Evolutionary conservation across 1,140 invertebrate species (phyloP), one percentile per base, ranked within the genome.

Genomic region (Pectinophora gossypiella): DNA sequence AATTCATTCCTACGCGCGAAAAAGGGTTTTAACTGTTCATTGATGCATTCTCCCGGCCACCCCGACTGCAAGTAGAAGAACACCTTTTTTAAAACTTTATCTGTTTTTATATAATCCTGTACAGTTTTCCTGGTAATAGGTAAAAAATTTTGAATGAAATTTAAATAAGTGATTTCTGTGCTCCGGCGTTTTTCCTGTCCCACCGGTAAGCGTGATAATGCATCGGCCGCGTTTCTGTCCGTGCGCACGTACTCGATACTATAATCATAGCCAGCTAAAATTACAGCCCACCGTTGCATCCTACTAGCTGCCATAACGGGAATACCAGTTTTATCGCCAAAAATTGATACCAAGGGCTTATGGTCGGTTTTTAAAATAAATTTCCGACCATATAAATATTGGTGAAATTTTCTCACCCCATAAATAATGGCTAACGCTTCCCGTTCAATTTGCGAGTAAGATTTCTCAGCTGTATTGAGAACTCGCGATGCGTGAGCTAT

Each of bases 281-380:
- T 54, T 15, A 64, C 22, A 3, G 62, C 59, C 62, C n/a, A n/a
- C n/a, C n/a, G n/a, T n/a, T n/a, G n/a, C n/a, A n/a, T n/a, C n/a
- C n/a, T n/a, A n/a, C n/a, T 36, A 2, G 51, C 52, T n/a, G 51
- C 27, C 36, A 32, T 50, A 1, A 13, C 6, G 54, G 21, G n/a
- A 43, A 40, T 16, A 15, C 16, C 48, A 48, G 51, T 18, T 49
- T 60, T 48, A 19, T 21, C 21, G 16, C 77, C 67, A 35, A 87
- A 86, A 46, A 88, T 78, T 6, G 40, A 47, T 5, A 78, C 51
- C 19, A 90, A 60, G 0, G 89, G 82, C 51, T 84, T 72, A 55
- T 89, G 85, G 61, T 90, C 89, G 4, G 88, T 89, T 19, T 72
- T 22, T 13, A 89, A 60, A 18, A 10, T 36, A 19, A 56, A 56